Evolutionary conservation across 2,797 vertebrate species (phyloP), one percentile per base, ranked within the genome.

Genomic region (Poeciliopsis paucimaculata): DNA sequence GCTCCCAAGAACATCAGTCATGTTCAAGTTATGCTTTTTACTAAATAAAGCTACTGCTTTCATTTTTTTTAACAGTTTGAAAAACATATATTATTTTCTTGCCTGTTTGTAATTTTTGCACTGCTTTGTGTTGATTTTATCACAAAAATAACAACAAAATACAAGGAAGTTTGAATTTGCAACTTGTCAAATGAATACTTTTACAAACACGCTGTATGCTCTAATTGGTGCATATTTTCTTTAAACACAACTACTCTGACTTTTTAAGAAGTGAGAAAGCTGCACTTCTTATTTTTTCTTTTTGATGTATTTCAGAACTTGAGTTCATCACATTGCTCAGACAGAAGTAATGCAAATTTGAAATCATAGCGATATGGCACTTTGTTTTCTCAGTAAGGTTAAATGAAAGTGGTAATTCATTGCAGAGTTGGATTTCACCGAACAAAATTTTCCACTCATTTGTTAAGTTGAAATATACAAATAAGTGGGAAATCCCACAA

Each of bases 241-340:
- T 11, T 28, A 0, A 1, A 66, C 7, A 20, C 7, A 36, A 3
- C 28, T 31, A 36, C 60, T 64, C 15, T 20, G 31, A 18, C 16
- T 18, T 36, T 36, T 64, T 64, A 36, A 64, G 53, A 73, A 41
- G 73, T 87, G 84, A 79, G 81, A 28, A 3, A 47, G 72, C 64
- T 47, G 71, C 82, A 86, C 66, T 55, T 80, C 15, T 70, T 79
- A 51, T 71, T 70, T 70, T 77, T 20, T 75, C 66, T 26, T 9
- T 72, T 34, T 66, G 18, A 31, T 10, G 73, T 60, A 74, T 90
- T 80, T 82, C 60, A 36, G 31, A 34, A 34, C 31, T 12, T 41
- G 9, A 5, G 20, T 68, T 68, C 20, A 41, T 43, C 4, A 13
- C 20, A 43, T 11, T 70, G 23, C 1, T 70, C 36, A 15, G 10